Evolutionary conservation across 2,113 vertebrate genomes (phyloP).

Genomic region (Menura novaehollandiae): DNA sequence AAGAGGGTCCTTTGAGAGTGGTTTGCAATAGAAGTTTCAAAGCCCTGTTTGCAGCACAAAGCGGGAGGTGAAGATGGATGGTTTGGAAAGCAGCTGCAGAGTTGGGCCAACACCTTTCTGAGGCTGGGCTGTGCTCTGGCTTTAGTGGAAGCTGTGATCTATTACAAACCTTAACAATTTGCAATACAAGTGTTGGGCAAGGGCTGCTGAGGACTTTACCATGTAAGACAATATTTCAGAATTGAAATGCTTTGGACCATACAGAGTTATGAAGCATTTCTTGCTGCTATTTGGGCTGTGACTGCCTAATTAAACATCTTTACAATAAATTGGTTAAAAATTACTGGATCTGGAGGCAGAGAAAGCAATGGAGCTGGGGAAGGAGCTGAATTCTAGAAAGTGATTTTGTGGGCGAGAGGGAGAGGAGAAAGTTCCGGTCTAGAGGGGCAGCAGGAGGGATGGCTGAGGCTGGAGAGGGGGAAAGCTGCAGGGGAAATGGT

Average conservation of each 20-base stretch:
- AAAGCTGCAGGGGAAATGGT: not conserved
- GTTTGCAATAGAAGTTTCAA: not conserved
- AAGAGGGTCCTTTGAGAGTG: not conserved
- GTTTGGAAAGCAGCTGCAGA: slow-evolving; percentile 17
- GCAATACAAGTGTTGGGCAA: not conserved
- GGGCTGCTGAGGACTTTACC: not conserved
- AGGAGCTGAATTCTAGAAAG: not conserved
- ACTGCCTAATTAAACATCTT: not conserved
- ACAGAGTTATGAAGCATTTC: not conserved
- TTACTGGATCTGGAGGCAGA: not conserved
- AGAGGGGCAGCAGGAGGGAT: not conserved
- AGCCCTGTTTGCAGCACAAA: not conserved
- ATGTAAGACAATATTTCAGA: not conserved
- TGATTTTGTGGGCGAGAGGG: not conserved
- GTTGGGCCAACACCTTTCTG: not conserved
- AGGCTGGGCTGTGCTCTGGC: not conserved
- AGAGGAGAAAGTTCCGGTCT: not conserved
- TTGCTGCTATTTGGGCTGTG: not conserved
- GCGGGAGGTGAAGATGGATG: not conserved
- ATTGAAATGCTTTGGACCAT: not conserved
- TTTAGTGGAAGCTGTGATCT: not conserved
- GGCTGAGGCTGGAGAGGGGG: not conserved
- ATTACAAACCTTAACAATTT: not conserved
- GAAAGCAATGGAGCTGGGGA: not conserved
- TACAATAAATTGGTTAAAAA: not conserved